phyloP scores from a whole-genome alignment of 2,888 invertebrate species.

The Biston stratarius region DNA sequence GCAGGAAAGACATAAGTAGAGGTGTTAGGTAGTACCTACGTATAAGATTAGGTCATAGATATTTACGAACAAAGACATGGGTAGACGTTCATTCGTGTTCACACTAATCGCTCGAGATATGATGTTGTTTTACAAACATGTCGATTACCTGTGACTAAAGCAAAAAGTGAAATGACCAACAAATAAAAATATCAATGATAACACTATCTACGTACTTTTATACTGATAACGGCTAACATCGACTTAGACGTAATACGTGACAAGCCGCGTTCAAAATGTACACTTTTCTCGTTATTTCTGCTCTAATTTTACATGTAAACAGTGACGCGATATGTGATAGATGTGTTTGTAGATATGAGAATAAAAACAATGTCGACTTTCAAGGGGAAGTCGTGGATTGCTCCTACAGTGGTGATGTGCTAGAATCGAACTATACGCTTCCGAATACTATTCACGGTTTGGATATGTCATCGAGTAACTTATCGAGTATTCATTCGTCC shows the following conservation, averaged over 20 bases:
- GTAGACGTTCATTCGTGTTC: constrained; percentile 9
- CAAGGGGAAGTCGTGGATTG: constrained; percentile 68
- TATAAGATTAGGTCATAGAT: constrained; percentile 30
- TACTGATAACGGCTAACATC: constrained; percentile 55
- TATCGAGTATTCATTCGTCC: constrained; percentile 57
- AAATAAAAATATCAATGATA: constrained; percentile 70
- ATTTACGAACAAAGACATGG: constrained; percentile 21
- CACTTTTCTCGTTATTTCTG: constrained; percentile 47
- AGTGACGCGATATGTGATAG: constrained; percentile 65
- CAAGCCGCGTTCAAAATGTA: constrained; percentile 52
- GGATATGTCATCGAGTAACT: constrained; percentile 71
- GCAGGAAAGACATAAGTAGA: background rate
- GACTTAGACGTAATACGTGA: constrained; percentile 34
- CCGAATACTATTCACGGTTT: constrained; percentile 63
- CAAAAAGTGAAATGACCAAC: constrained; percentile 68
- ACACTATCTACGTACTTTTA: constrained; percentile 59
- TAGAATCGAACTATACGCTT: constrained; percentile 55
- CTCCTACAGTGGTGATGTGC: constrained; percentile 54
- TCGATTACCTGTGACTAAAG: constrained; percentile 22
- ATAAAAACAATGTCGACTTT: constrained; percentile 56
- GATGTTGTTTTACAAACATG: constrained; percentile 2
- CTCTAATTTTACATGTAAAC: constrained; percentile 51
- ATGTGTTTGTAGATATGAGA: constrained; percentile 61
- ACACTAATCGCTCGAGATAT: constrained; percentile 1
- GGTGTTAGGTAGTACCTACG: constrained; percentile 2